Evolutionary conservation across 2,888 invertebrate genomes (phyloP), one percentile per base, ranked within the genome.

Genomic region (Parasteatoda lunata): DNA sequence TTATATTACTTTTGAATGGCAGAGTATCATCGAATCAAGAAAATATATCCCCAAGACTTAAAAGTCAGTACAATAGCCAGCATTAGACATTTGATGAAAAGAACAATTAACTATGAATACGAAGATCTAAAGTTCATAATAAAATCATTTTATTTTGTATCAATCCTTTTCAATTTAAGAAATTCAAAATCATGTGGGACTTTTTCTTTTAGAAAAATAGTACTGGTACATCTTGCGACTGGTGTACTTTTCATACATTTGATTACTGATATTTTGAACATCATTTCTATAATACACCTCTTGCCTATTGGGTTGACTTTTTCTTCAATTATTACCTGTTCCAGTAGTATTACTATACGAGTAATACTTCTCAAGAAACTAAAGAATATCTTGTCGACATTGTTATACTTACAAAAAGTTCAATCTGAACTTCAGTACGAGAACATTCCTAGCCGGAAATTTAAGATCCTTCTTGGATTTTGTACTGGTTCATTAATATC

Each of bases 251-350:
- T 47, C 6, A 9, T 54, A 5, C 75, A 75, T 45, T 54, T 54
- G 3, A 59, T 68, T 6, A 47, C n/a, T 9, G 81, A 81, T 59
- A 45, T 66, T 9, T 66, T 52, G 3, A 72, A 30, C 47, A 9
- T 81, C 13, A 4, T 81, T 2, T 72, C 64, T 13, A 45, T 75
- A 1, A 11, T 48, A 45, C 47, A 54, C 7, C n/a, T 47, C 2
- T 13, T 85, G 30, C 85, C 85, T 5, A 59, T 66, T 7, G 85
- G 85, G 5, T 54, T 80, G 52, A 64, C 76, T 13, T 66, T 85
- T 47, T 77, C 85, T 1, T 49, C 80, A 45, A 54, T 77, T 3
- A 47, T 85, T 52, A 80, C 76, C 0, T 66, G 77, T 48, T 71
- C 77, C 65, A 75, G 85, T 47, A 80, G 65, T 9, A 66, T 72